phyloP scores from a whole-genome alignment of 2,113 vertebrate genomes.

The Vicugna pacos region DNA sequence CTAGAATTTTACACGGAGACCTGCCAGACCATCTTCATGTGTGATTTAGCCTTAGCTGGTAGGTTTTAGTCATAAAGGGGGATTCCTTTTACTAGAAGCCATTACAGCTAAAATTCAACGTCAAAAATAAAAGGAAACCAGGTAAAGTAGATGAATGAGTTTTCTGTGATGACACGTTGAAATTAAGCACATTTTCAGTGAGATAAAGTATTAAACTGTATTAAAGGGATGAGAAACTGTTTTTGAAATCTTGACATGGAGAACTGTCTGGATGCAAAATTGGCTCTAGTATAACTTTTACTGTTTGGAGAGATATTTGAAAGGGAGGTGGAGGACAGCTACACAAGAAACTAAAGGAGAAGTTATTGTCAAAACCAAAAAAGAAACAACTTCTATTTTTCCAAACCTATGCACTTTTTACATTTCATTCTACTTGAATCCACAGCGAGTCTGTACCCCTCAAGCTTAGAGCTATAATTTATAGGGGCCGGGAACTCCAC shows the following conservation, averaged over 20 bases:
- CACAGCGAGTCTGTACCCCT: not conserved
- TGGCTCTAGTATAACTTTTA: not conserved
- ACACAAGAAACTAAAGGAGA: not conserved
- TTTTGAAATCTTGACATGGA: not conserved
- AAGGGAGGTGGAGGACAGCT: not conserved
- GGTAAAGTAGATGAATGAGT: not conserved
- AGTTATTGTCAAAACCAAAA: not conserved
- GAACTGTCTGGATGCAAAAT: not conserved
- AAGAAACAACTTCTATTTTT: not conserved
- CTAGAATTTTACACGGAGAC: not conserved
- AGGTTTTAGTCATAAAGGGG: not conserved
- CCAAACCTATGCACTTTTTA: not conserved
- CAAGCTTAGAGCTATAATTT: not conserved
- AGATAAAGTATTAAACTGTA: not conserved
- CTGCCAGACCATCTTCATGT: not conserved
- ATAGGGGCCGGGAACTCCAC: not conserved
- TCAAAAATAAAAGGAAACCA: not conserved
- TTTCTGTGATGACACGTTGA: not conserved
- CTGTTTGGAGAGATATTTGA: not conserved
- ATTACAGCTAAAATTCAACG: not conserved
- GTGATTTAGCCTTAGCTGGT: not conserved
- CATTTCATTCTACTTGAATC: not conserved
- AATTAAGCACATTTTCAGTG: not conserved
- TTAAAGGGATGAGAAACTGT: not conserved
- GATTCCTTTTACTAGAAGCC: not conserved